Conservation (phyloP, 2,113 vertebrate species). For the Platysteira castanea region DNA sequence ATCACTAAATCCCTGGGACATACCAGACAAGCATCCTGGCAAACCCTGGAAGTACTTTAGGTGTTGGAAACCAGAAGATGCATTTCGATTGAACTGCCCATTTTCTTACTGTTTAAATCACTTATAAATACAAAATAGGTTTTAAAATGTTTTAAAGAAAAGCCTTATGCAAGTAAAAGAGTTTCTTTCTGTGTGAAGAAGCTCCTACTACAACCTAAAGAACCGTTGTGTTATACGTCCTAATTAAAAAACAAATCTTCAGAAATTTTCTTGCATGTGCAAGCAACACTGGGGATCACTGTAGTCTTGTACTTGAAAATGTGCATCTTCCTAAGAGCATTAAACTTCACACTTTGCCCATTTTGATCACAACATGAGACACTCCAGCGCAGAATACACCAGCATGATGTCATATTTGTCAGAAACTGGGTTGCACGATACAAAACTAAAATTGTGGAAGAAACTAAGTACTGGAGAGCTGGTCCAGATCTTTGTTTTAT, state of each 20-base stretch:
- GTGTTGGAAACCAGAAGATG: not conserved
- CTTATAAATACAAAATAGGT: not conserved
- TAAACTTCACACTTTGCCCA: not conserved
- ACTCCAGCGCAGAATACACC: not conserved
- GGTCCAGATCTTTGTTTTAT: not conserved
- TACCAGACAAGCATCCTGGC: not conserved
- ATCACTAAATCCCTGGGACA: not conserved
- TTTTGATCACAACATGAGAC: not conserved
- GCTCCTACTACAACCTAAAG: not conserved
- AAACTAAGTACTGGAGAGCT: not conserved
- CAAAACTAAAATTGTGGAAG: not conserved
- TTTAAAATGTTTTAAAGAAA: not conserved
- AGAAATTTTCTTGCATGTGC: not conserved
- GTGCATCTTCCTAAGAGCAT: not conserved
- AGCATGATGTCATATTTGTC: not conserved
- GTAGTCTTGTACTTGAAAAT: not conserved
- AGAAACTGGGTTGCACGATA: not conserved
- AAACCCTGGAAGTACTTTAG: not conserved
- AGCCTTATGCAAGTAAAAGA: not conserved
- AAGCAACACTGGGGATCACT: not conserved
- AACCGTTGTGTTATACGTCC: not conserved
- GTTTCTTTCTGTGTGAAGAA: not conserved
- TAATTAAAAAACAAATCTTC: not conserved
- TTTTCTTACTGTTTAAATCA: not conserved
- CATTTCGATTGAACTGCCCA: not conserved